Base-by-base conservation (phyloP, 2,113 vertebrate species). In the Syngnathus typhle region DNA sequence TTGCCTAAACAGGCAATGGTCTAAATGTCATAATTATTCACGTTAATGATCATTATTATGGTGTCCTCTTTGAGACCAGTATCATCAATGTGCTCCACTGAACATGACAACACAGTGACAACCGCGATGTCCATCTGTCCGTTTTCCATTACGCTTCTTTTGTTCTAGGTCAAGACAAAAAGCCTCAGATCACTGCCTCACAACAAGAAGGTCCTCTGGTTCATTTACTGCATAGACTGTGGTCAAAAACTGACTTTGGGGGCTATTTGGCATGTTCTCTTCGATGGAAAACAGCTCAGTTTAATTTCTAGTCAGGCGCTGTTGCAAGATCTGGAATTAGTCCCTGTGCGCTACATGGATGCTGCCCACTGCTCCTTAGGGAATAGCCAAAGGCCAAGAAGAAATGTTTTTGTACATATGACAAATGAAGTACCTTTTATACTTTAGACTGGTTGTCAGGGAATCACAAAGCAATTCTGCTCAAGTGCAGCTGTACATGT, bases 21-120 rank as follows among this genome's bases (percentile, higher is more conserved):
- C 54, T 36, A 55, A 58, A 64, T 60, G 60, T 49, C 73, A 65
- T 69, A 36, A 75, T 72, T 67, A 69, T 47, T 68, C 68, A 71
- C 37, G 23, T 16, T 47, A 21, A 16, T 54, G 49, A 60, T 70
- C 36, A 27, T 23, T 68, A 61, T 56, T 16, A 66, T 59, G 51
- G 56, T n/a, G 1, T 67, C 11, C 52, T 62, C 32, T 60, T 65
- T 60, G 11, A 63, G 27, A 52, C 12, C 12, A 5, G 37, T 62
- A 41, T 64, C 67, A 52, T 36, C 65, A 71, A 43, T 39, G 15
- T 47, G 38, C 13, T 56, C 41, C 18, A 47, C 8, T 23, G 13
- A 65, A 27, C 16, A 36, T 4, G 1, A 36, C 23, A 60, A 52
- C 59, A 67, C 11, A 19, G 7, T 11, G 37, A 6, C n/a, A 43